Conservation (phyloP, 2,888 invertebrate genomes). For the Ochropleura leucogaster region DNA sequence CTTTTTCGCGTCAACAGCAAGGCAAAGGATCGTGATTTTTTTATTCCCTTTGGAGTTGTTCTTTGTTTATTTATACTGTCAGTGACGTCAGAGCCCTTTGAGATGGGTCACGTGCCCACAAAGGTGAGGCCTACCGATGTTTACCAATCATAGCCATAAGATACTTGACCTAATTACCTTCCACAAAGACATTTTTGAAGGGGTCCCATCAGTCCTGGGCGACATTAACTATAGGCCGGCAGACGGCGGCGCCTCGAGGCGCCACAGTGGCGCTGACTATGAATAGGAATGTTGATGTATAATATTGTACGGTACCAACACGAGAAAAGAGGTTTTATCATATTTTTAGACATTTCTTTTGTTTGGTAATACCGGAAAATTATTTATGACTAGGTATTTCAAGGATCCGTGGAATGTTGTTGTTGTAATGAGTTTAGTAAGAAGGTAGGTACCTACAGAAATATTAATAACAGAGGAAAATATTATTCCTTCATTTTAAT, state of each 20-base stretch:
- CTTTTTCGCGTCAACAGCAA: not conserved
- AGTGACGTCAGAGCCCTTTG: conserved; percentile 11
- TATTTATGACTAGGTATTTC: not conserved
- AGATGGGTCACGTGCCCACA: conserved; percentile 26
- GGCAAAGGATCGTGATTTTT: conserved; percentile 1
- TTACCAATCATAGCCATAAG: conserved; percentile 32
- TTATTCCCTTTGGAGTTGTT: not conserved
- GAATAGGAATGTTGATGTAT: conserved; percentile 75
- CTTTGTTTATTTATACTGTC: not conserved
- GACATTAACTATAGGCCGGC: conserved; percentile 70
- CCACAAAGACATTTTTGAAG: conserved; percentile 52
- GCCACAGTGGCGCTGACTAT: conserved; percentile 75
- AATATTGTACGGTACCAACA: conserved; percentile 54
- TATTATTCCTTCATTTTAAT: not conserved
- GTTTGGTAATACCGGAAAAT: conserved; percentile 1
- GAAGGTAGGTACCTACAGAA: not conserved
- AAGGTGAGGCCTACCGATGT: conserved; percentile 49
- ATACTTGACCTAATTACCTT: conserved; percentile 62
- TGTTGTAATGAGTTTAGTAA: not conserved
- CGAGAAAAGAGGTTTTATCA: conserved; percentile 30
- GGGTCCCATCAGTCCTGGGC: conserved; percentile 46
- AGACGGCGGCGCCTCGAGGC: conserved; percentile 77
- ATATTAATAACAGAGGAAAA: not conserved
- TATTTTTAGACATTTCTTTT: conserved; percentile 32
- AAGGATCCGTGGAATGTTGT: conserved; percentile 3